A percentile compares a stretch with the other conserved stretches of the same genome.
These are phyloP conservation scores for Dendrocincla tyrannina DNA, from an alignment of 2,797 vertebrate species.

Conservation along the genomic window DNA sequence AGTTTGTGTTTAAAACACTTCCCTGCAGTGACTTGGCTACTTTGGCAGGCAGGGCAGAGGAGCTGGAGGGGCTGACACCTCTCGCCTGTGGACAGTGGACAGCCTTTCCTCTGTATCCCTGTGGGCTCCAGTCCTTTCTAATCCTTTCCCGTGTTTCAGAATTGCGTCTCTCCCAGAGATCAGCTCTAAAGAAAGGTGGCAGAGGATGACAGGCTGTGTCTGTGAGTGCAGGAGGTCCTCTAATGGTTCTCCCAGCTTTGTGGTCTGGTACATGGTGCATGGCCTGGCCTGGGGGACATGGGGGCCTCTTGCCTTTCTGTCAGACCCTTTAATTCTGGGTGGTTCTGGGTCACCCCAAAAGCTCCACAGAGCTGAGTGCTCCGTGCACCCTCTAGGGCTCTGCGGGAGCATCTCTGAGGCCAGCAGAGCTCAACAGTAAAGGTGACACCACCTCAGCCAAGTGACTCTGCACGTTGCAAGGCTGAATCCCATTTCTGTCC, in stretches of 20 bases:
- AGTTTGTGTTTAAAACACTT: neutral
- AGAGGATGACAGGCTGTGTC: neutral
- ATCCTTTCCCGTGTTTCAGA: neutral
- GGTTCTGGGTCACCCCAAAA: neutral
- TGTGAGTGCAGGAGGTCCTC: neutral
- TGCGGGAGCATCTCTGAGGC: neutral
- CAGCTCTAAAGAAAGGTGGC: neutral
- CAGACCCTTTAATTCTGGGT: neutral
- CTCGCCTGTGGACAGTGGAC: neutral
- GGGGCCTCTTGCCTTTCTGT: neutral
- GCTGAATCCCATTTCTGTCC: neutral
- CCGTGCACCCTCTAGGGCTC: no score
- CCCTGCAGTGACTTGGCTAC: neutral
- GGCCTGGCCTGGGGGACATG: no score
- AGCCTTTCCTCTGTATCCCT: neutral
- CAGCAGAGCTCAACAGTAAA: neutral
- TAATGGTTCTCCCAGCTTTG: neutral
- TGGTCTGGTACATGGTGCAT: neutral
- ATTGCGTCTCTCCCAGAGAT: neutral
- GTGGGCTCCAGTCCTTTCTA: neutral
- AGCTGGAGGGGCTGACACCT: neutral
- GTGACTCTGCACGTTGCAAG: neutral
- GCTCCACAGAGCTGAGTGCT: no score
- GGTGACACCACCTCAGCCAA: neutral
- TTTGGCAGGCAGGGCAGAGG: neutral